A percentile compares a stretch with the other conserved stretches of the same genome.
Evolutionary conservation across 1,140 invertebrate genomes (phyloP).

Genomic region (Papilio helenus): DNA sequence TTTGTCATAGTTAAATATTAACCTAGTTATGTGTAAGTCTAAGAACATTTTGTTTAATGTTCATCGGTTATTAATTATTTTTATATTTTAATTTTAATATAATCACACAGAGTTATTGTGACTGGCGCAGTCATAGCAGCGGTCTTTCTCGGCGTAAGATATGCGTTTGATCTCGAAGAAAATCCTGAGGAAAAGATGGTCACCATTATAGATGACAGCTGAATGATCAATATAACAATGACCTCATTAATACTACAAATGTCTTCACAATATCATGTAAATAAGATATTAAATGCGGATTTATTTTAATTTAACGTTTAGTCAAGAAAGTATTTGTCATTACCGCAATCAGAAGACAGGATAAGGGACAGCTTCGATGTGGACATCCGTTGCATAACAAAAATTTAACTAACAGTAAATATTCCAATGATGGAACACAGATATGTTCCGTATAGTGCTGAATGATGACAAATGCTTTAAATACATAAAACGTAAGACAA

Average conservation of each 20-base stretch:
- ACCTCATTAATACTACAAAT: not conserved
- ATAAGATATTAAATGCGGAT: not conserved
- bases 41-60: not conserved
- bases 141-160: slow-evolving; percentile 2
- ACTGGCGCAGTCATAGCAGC: slow-evolving; percentile 5
- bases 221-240: not conserved
- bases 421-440: not conserved
- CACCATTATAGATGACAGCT: not conserved
- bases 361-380: too few relatives aligned
- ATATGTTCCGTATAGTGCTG: too few relatives aligned
- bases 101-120: not conserved
- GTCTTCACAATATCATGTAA: not conserved
- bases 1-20: too few relatives aligned
- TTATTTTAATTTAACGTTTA: too few relatives aligned
- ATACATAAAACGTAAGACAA: not conserved
- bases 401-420: not conserved
- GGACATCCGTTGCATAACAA: too few relatives aligned
- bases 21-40: too few relatives aligned
- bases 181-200: not conserved
- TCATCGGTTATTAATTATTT: not conserved
- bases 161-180: not conserved
- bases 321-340: too few relatives aligned
- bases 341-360: too few relatives aligned
- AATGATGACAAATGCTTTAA: too few relatives aligned
- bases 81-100: not conserved